Evolutionary conservation across 2,113 vertebrate genomes (phyloP).

Genomic region (Sinocyclocheilus anophthalmus): DNA sequence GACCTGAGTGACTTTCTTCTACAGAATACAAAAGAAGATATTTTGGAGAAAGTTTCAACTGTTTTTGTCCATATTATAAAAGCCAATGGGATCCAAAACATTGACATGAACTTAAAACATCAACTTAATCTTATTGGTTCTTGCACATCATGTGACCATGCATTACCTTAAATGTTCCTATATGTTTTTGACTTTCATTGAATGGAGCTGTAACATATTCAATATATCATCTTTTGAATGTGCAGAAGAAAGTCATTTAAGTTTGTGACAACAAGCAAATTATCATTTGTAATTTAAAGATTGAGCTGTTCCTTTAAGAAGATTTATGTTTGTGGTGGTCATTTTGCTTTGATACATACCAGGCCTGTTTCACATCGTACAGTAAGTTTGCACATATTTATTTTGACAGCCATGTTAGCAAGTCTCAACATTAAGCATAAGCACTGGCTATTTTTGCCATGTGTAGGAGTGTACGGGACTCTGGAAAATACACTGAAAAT

Average conservation of each 20-base stretch:
- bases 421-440: not conserved
- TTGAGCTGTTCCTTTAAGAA: not conserved
- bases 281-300: not conserved
- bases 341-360: not conserved
- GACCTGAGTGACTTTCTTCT: not conserved
- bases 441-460: not conserved
- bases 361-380: not conserved
- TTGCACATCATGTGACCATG: not conserved
- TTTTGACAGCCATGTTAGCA: not conserved
- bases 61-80: not conserved
- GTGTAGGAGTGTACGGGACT: not conserved
- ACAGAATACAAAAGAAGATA: not conserved
- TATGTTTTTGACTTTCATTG: not conserved
- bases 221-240: not conserved
- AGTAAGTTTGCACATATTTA: not conserved
- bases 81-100: not conserved
- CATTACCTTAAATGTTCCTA: not conserved
- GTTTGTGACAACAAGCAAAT: no score
- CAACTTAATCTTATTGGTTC: not conserved
- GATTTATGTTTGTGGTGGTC: slow-evolving; percentile 8
- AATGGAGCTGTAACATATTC: not conserved
- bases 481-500: not conserved
- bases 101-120: not conserved
- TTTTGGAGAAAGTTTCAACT: not conserved
- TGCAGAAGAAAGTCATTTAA: not conserved